phyloP scores from a whole-genome alignment of 2,888 invertebrate species.

The Mesochorus sp. region DNA sequence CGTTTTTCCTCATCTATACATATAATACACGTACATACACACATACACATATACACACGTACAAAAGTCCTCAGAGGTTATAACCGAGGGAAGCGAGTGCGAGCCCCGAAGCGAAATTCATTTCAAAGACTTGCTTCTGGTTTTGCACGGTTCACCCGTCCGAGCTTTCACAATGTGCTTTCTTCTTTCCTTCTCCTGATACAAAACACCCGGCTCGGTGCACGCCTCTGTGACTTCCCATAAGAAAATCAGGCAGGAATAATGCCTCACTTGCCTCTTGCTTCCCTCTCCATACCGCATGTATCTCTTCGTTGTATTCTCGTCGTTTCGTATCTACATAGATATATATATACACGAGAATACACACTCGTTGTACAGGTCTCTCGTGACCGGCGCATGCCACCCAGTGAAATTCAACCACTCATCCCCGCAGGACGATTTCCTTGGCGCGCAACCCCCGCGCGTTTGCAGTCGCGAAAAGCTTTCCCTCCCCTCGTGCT shows the following conservation, averaged over 20 bases:
- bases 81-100: constrained; percentile 40
- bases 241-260: constrained; percentile 58
- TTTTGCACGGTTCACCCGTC: constrained; percentile 42
- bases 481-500: neutral
- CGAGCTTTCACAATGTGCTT: constrained; percentile 25
- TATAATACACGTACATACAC: too few species aligned
- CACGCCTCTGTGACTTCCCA: constrained; percentile 56
- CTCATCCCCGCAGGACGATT: constrained; percentile 30
- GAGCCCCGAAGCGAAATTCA: constrained; percentile 69
- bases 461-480: constrained; percentile 43
- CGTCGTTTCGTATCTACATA: neutral
- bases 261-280: constrained; percentile 45
- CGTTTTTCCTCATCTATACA: too few species aligned
- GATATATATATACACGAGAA: neutral
- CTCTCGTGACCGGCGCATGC: constrained; percentile 45
- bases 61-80: constrained; percentile 20
- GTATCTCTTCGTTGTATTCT: neutral
- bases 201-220: constrained; percentile 14
- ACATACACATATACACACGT: neutral
- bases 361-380: neutral
- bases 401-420: constrained; percentile 47
- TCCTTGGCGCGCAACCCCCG: constrained; percentile 8
- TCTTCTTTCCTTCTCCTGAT: constrained; percentile 17
- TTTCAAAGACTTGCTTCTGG: constrained; percentile 63
- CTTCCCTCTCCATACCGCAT: constrained; percentile 35